phyloP scores from a whole-genome alignment of 2,113 vertebrate species.

The Cettia cetti region DNA sequence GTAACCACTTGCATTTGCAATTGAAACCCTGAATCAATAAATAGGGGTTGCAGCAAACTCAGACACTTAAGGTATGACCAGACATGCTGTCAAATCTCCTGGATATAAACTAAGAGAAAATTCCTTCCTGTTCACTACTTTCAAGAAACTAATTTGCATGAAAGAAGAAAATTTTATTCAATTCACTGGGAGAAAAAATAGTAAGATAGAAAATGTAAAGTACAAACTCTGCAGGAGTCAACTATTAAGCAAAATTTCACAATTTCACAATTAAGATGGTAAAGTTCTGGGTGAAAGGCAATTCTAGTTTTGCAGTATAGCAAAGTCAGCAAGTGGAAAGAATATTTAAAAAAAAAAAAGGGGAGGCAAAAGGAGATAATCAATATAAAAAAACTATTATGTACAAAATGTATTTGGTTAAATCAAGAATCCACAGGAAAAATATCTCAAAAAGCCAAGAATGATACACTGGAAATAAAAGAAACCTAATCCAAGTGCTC shows the following conservation, averaged over 20 bases:
- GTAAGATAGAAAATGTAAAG: not conserved
- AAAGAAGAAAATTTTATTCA: not conserved
- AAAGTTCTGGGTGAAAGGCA: not conserved
- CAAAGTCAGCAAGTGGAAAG: not conserved
- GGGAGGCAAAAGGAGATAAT: not conserved
- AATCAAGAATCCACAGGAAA: not conserved
- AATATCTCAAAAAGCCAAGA: not conserved
- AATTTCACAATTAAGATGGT: not conserved
- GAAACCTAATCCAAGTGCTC: not conserved
- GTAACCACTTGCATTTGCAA: not conserved
- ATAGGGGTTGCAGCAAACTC: not conserved
- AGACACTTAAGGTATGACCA: not conserved
- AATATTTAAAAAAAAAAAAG: not conserved
- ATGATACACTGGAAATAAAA: not conserved
- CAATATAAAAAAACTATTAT: not conserved
- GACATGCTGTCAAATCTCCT: not conserved
- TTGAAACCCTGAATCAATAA: not conserved
- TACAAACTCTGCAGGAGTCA: not conserved
- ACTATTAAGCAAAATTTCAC: not conserved
- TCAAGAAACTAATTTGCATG: not conserved
- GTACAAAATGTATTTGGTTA: not conserved
- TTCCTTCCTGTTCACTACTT: not conserved
- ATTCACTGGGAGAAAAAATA: not conserved
- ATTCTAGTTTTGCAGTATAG: not conserved
- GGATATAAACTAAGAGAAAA: not conserved